phyloP scores from a whole-genome alignment of 2,113 vertebrate species.

The Cyphomyrus plagiostoma region DNA sequence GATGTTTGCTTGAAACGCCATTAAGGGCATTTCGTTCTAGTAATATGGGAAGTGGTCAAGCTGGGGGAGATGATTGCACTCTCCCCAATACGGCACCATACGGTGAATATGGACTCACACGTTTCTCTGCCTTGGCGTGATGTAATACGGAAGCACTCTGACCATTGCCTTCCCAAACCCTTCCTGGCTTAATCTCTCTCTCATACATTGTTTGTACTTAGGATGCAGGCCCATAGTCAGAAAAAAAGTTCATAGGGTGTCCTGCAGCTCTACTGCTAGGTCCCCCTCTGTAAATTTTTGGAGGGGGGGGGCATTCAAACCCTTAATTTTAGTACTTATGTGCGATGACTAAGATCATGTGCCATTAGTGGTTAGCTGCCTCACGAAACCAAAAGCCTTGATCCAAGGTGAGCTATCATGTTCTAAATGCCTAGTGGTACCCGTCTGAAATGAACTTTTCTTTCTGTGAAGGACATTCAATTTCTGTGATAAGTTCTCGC shows the following conservation, averaged over 20 bases:
- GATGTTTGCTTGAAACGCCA: conserved; percentile 24
- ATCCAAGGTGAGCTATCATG: not conserved
- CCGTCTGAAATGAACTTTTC: not conserved
- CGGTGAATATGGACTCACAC: not conserved
- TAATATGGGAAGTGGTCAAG: conserved; percentile 42
- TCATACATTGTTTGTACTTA: not conserved
- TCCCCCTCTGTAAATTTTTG: not conserved
- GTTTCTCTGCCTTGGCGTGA: not conserved
- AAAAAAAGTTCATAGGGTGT: not conserved
- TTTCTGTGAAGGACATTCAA: not conserved
- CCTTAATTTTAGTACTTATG: not conserved
- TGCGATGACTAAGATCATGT: not conserved
- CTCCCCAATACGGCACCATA: conserved; percentile 24
- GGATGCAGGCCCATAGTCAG: not conserved
- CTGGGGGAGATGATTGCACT: conserved; percentile 21
- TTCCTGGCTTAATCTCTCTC: not conserved
- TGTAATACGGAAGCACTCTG: not conserved
- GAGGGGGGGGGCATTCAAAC: not conserved
- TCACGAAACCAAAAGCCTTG: not conserved
- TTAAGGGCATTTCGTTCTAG: conserved; percentile 21
- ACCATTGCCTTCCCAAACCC: not conserved
- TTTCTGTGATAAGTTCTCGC: not conserved
- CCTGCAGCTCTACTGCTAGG: not conserved
- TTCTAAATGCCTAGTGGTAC: not conserved
- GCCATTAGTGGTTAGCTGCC: not conserved